Evolutionary conservation across 2,797 vertebrate species (phyloP), one percentile per base, ranked within the genome.

Genomic region (Sebastes kiyomatsui): DNA sequence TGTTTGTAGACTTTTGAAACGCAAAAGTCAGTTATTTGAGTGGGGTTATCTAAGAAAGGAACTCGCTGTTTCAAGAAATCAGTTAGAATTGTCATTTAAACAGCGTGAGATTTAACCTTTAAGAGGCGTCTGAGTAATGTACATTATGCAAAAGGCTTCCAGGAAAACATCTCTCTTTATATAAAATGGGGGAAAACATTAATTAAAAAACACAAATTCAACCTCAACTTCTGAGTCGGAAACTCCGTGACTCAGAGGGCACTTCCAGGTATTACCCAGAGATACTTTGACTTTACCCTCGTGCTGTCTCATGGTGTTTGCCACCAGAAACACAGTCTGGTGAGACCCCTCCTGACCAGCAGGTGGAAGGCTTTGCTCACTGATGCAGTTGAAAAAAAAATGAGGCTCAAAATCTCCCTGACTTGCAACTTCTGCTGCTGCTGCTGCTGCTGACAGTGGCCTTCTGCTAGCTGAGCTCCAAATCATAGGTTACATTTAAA

Each of bases 281-380:
- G 60, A 61, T 16, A 46, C 9, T 46, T 49, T 3, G 27, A 18
- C 13, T 74, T 42, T 1, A 56, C 30, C 23, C 18, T 14, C 11
- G 7, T 38, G 30, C 12, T 25, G 1, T 14, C 52, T 35, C 7
- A 54, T 18, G 10, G 13, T 54, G 35, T 58, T 74, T 13, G 27
- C 25, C 18, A 20, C 7, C 7, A 12, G 3, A 1, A n/a, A 5
- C 20, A 55, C 30, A 35, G 52, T 6, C 5, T 33, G 54, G 7
- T 46, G n/a, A 22, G 86, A 32, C 80, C 78, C 7, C 46, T 7
- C 6, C 4, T 49, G 22, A 20, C 88, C 94, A 93, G 86, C 84
- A 94, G 93, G 73, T 64, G 14, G 89, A 46, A 79, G 13, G 18
- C 60, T 90, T 64, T 52, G 1, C 68, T 64, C 42, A 83, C 30